A percentile compares a stretch with the other conserved stretches of the same genome.
Evolutionary conservation across 2,797 vertebrate genomes (phyloP).

Genomic region (Bradypodion pumilum): DNA sequence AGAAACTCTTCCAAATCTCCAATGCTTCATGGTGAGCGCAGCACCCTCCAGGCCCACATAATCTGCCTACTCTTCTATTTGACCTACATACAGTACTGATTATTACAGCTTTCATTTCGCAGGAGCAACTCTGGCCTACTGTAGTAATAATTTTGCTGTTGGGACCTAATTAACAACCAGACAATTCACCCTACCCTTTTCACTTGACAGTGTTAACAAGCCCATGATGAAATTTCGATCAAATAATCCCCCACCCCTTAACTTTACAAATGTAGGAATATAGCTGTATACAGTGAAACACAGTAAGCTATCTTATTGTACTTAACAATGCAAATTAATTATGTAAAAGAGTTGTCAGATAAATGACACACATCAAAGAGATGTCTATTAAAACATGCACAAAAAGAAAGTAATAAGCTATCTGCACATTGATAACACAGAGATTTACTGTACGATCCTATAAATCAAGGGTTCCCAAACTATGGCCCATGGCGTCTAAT

Average conservation of each 20-base stretch:
- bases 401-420: background rate
- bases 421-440: background rate
- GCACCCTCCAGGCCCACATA: constrained; percentile 52
- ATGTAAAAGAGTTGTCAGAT: background rate
- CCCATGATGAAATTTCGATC: constrained; percentile 53
- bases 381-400: background rate
- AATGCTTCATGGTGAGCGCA: constrained; percentile 28
- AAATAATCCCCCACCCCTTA: background rate
- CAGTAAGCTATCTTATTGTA: background rate
- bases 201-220: constrained; percentile 58
- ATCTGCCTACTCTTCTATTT: constrained; percentile 58
- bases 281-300: constrained; percentile 20
- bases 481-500: too few species aligned
- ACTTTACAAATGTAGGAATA: background rate
- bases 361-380: background rate
- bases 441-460: background rate
- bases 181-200: constrained; percentile 45
- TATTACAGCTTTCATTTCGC: constrained; percentile 63
- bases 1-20: constrained; percentile 33
- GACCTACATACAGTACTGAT: constrained; percentile 71
- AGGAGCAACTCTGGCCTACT: constrained; percentile 60
- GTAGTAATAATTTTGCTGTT: constrained; percentile 66
- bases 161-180: constrained; percentile 65
- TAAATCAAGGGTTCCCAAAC: too few species aligned
- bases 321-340: background rate